Percentiles rank a stretch among this genome's conserved stretches.
Conservation (phyloP, 2,113 vertebrate species). For the Dermatemys mawii region DNA sequence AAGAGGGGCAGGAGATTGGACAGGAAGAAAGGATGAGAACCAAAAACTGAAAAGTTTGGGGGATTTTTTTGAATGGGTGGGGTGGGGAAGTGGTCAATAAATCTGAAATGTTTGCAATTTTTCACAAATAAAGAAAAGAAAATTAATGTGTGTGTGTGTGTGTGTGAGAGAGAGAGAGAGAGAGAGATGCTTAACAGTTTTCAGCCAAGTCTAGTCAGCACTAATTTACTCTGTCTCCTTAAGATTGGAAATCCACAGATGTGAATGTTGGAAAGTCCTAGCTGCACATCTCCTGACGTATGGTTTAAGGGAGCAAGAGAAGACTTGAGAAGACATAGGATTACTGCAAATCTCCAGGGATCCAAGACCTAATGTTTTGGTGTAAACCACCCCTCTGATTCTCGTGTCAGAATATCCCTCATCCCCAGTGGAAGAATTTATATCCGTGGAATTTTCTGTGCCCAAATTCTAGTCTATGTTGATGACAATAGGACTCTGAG, state of each 20-base stretch:
- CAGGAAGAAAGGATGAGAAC: neutral
- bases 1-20: fast-evolving
- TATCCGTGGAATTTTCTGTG: neutral
- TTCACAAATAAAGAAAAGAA: neutral
- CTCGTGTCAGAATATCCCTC: neutral
- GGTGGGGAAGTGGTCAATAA: neutral
- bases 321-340: fast-evolving
- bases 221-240: neutral
- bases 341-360: neutral
- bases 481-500: neutral
- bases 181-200: neutral
- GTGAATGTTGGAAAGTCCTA: neutral
- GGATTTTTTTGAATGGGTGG: neutral
- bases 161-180: no score
- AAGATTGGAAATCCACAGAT: fast-evolving
- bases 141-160: neutral
- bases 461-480: fast-evolving
- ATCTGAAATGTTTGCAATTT: neutral
- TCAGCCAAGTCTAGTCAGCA: neutral
- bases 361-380: neutral
- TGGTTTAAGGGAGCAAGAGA: neutral
- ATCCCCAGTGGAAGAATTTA: neutral
- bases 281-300: neutral
- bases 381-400: neutral
- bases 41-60: neutral